These are phyloP conservation scores for Lagria hirta DNA, from an alignment of 2,888 invertebrate genomes.

Conservation along the genomic window DNA sequence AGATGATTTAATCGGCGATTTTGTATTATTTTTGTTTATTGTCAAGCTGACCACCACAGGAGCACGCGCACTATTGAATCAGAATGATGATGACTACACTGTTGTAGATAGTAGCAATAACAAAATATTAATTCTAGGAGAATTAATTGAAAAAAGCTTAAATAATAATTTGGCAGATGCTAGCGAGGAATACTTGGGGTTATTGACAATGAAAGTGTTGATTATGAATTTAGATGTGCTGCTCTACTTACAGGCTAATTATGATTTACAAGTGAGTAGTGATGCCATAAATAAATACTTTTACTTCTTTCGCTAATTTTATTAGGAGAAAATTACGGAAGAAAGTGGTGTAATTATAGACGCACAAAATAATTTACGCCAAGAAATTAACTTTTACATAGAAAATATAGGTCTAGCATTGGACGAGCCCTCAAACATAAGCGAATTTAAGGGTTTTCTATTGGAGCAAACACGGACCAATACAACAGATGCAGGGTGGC, in stretches of 20 bases:
- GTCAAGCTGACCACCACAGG: slow-evolving; percentile 20
- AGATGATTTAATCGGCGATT: slow-evolving; percentile 10
- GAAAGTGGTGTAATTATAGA: slow-evolving; percentile 27
- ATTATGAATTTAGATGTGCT: slow-evolving; percentile 33
- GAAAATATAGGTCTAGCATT: too few species aligned
- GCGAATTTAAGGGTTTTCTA: too few species aligned
- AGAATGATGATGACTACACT: slow-evolving; percentile 21
- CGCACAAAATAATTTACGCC: slow-evolving; percentile 28
- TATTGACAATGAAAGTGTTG: slow-evolving; percentile 31
- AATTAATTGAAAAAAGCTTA: slow-evolving; percentile 32
- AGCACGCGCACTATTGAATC: slow-evolving; percentile 19
- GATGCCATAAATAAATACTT: slow-evolving; percentile 10
- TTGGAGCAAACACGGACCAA: too few species aligned
- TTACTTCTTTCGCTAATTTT: slow-evolving; percentile 11
- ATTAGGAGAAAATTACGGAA: slow-evolving; percentile 2
- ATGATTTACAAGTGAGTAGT: slow-evolving; percentile 33
- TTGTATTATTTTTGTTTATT: slow-evolving; percentile 21
- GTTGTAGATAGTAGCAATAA: slow-evolving; percentile 18
- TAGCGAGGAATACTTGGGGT: slow-evolving; percentile 27
- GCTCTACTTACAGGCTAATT: slow-evolving; percentile 30
- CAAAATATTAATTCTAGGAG: slow-evolving; percentile 25
- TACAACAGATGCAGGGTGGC: too few species aligned
- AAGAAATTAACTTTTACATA: too few species aligned
- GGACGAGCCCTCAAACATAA: too few species aligned
- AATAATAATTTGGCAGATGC: slow-evolving; percentile 18